Conservation (phyloP, 2,888 invertebrate genomes). For the Ophion slaviceki region DNA sequence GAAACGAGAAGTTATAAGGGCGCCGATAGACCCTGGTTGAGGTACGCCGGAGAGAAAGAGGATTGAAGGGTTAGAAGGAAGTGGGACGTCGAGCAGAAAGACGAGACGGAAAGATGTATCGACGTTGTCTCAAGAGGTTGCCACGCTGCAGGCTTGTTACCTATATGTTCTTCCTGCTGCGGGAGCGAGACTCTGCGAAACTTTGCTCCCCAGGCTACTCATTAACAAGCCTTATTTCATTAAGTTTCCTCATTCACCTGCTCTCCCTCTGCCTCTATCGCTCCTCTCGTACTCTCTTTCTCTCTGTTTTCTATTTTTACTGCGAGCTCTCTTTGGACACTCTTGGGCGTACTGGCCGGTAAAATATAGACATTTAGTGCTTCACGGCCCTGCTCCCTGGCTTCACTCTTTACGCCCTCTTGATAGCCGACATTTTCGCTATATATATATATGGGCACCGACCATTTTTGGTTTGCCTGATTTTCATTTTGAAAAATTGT, state of each 20-base stretch:
- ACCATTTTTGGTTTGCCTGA: background rate
- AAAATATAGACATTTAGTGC: conserved; percentile 33
- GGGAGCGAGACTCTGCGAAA: conserved; percentile 67
- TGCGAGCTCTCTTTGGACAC: conserved; percentile 35
- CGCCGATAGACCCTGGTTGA: conserved; percentile 31
- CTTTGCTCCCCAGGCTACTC: conserved; percentile 73
- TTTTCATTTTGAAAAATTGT: too few relatives aligned
- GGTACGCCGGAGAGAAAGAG: conserved; percentile 53
- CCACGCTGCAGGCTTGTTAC: conserved; percentile 25
- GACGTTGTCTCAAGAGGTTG: conserved; percentile 72
- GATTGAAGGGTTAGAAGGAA: conserved; percentile 51
- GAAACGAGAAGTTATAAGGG: conserved; percentile 27
- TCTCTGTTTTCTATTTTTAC: conserved; percentile 35
- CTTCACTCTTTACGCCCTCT: conserved; percentile 43
- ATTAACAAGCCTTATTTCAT: conserved; percentile 80
- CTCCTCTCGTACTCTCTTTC: conserved; percentile 40
- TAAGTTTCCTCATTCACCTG: conserved; percentile 68
- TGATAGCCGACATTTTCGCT: background rate
- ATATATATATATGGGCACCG: background rate
- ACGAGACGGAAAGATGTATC: conserved; percentile 69
- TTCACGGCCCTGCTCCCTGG: conserved; percentile 20
- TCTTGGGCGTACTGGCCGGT: conserved; percentile 39
- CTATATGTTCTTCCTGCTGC: conserved; percentile 35
- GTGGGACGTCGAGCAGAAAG: conserved; percentile 33
- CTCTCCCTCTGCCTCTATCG: conserved; percentile 53